These are phyloP conservation scores for Manis javanica DNA, from an alignment of 2,797 vertebrate genomes.

Conservation along the genomic window DNA sequence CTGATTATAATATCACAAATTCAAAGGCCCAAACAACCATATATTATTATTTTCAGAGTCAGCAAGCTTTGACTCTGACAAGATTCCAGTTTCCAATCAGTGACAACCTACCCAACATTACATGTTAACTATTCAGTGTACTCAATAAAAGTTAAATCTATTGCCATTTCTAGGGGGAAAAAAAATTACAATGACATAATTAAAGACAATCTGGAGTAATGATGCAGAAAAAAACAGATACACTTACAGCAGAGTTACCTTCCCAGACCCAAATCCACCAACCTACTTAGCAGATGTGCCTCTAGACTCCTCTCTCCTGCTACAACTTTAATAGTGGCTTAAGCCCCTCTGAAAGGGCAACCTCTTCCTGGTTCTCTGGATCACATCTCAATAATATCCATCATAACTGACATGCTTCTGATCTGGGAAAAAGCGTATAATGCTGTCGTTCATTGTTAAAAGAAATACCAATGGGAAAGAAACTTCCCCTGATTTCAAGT, in stretches of 20 bases:
- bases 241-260: background rate
- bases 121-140: background rate
- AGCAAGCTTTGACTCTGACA: background rate
- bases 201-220: background rate
- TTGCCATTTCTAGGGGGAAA: background rate
- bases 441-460: background rate
- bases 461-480: background rate
- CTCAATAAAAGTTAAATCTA: background rate
- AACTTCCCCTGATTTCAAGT: background rate
- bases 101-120: background rate
- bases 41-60: background rate
- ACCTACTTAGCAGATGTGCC: background rate
- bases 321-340: background rate
- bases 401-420: background rate
- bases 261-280: background rate
- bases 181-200: background rate
- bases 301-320: background rate
- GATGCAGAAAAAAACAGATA: background rate
- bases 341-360: background rate
- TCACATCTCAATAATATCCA: background rate
- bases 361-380: background rate
- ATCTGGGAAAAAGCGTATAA: background rate
- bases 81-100: background rate
- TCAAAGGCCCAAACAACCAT: background rate
- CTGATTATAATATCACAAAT: background rate